A percentile compares a stretch with the other conserved stretches of the same genome.
Conservation (phyloP, 2,797 vertebrate genomes). For the Periparus ater region DNA sequence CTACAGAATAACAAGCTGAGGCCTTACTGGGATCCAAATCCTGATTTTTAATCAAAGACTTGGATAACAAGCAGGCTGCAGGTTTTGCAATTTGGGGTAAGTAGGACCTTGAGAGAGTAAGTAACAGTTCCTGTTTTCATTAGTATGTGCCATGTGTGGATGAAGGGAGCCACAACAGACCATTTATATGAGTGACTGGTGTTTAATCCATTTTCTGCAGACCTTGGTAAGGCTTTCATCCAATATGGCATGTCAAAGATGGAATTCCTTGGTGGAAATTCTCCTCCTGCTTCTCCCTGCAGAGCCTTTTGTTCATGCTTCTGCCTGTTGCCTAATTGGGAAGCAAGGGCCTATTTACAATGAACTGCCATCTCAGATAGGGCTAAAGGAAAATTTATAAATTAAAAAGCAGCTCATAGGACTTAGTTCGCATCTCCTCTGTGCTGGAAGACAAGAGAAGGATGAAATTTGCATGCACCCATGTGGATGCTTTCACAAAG, state of each 20-base stretch:
- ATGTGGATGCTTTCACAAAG: not conserved
- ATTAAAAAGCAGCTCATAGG: not conserved
- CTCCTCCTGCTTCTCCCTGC: not conserved
- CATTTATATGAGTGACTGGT: not conserved
- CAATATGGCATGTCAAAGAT: not conserved
- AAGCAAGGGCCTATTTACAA: not conserved
- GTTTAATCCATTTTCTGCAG: not conserved
- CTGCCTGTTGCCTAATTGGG: not conserved
- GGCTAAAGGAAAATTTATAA: not conserved
- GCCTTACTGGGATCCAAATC: not conserved
- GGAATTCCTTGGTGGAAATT: not conserved
- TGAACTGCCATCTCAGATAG: not conserved
- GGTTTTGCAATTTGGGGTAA: not conserved
- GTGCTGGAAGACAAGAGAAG: not conserved
- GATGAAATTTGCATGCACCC: not conserved
- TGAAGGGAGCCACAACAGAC: not conserved
- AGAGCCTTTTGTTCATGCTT: not conserved
- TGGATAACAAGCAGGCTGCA: not conserved
- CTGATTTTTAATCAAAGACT: not conserved
- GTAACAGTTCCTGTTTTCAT: not conserved
- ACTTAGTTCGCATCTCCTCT: not conserved
- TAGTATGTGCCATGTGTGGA: not conserved
- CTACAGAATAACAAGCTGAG: not conserved
- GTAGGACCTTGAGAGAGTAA: not conserved
- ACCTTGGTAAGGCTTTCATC: not conserved